Evolutionary conservation across 92 coral and sea anemone species (phyloP), one percentile per base, ranked within the genome.

Genomic region (Pocillopora grandis): DNA sequence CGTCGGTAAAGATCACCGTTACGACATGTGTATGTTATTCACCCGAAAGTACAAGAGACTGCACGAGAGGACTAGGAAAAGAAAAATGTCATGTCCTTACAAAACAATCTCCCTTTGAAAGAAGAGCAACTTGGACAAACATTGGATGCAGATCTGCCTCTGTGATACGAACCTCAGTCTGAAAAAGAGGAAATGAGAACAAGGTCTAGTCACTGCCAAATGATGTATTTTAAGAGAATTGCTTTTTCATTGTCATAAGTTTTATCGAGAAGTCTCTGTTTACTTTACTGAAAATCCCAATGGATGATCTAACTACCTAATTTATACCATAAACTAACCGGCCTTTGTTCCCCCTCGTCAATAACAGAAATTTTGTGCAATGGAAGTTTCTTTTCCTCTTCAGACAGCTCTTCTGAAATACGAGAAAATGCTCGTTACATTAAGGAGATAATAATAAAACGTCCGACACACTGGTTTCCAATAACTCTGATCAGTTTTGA

Each of bases 91-190:
- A 9, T 12, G 19, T 82, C 57, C 98, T 93, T 88, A 95, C 98
- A 82, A 95, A 95, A 10, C 90, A 85, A 69, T 95, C 98, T 86
- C 98, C 98, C 78, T 95, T 95, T 2, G 93, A 90, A 37, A 95
- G 90, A 60, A 88, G 88, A 11, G 94, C 93, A 3, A 95, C 94
- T 79, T 95, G 98, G 10, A 95, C 98, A 84, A 95, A 95, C 89
- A 88, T 86, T 16, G 98, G 98, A 66, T 95, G 88, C 52, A 89
- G 87, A 83, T 94, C 96, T 1, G 96, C 92, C 74, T 92, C 93
- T 16, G 98, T 92, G 79, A 94, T 86, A 68, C 77, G 81, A n/a
- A 90, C 88, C 76, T 93, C 92, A 52, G 85, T 88, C 94, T 92
- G 79, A 15, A 48, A 17, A 1, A 49, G 12, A 73, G 2, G 15